Percentiles rank a stretch among this genome's conserved stretches.
Evolutionary conservation across 2,797 vertebrate genomes (phyloP).

Genomic region (Silurus lanzhouensis): DNA sequence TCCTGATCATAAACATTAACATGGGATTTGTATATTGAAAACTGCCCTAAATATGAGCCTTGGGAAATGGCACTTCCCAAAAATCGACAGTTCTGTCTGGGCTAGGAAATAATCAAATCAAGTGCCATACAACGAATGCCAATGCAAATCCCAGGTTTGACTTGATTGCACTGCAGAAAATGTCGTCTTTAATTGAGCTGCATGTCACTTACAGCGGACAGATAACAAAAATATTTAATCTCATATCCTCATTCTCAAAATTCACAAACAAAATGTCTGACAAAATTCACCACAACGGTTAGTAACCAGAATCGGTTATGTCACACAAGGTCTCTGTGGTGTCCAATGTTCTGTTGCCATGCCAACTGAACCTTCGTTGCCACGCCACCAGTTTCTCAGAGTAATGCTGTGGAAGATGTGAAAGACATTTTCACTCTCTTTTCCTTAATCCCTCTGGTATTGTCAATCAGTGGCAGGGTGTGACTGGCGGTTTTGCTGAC

Average conservation of each 20-base stretch:
- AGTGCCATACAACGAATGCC: conserved; percentile 3
- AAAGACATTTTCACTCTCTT: conserved; percentile 50
- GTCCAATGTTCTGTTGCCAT: conserved; percentile 55
- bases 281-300: conserved; percentile 23
- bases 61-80: neutral
- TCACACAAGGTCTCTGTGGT: conserved; percentile 37
- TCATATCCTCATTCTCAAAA: neutral
- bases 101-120: conserved; percentile 16
- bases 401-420: conserved; percentile 50
- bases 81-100: neutral
- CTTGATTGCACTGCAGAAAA: conserved; percentile 29
- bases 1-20: neutral
- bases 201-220: neutral
- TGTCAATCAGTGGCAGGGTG: conserved; percentile 46
- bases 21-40: neutral
- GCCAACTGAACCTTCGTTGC: conserved; percentile 53
- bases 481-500: conserved; percentile 52
- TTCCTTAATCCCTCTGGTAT: conserved; percentile 54
- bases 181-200: conserved; percentile 3
- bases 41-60: neutral
- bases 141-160: conserved; percentile 1
- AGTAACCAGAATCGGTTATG: conserved; percentile 33
- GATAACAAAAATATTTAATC: neutral
- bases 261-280: conserved; percentile 27
- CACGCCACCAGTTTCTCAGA: conserved; percentile 52